Base-by-base conservation (phyloP, 1,140 invertebrate species). In the Lepidostoma basale region DNA sequence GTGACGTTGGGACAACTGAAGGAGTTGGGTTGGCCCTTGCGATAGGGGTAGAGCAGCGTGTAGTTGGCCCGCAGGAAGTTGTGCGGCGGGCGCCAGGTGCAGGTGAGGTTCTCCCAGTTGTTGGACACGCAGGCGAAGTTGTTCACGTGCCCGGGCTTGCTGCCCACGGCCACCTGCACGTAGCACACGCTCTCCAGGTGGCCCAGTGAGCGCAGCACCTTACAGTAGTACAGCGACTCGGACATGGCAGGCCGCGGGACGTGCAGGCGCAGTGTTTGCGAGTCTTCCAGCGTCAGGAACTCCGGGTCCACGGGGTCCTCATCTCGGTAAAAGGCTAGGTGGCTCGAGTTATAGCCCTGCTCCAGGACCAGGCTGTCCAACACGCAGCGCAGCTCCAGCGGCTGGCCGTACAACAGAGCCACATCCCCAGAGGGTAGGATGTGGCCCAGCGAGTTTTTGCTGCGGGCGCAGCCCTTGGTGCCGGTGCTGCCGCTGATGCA, bases 41-140 rank as follows among this genome's bases (percentile, higher is more conserved):
- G 28, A 9, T 49, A 18, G 58, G 78, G 76, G 65, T 85, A 89
- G 23, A 77, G 79, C n/a, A 89, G 70, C 3, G 75, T 77, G 72
- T 87, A 89, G 20, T 77, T 81, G 8, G 88, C 88, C 54, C 75
- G 73, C 3, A 88, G 80, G 67, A 76, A 81, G 74, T 85, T 85
- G 0, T 79, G 70, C 1, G 81, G 79, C 26, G 81, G 80, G 1
- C 77, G 83, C 88, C 89, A 92, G 6, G 83, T 81, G 73, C 90
- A 92, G 2, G 79, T 87, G 25, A 91, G 75, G 66, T 83, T 86
- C 56, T 89, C 82, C 82, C 88, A 87, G 76, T 91, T 90, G 30
- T 83, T 75, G n/a, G 88, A 88, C 14, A 87, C 75, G 71, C 90
- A 92, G 5, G 75, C 78, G 67, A 91, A 90, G 74, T 89, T 85